Percentiles rank a stretch among this genome's conserved stretches.
phyloP scores from a whole-genome alignment of 2,888 invertebrate genomes.

The Imbricaverruca yamaguchii region DNA sequence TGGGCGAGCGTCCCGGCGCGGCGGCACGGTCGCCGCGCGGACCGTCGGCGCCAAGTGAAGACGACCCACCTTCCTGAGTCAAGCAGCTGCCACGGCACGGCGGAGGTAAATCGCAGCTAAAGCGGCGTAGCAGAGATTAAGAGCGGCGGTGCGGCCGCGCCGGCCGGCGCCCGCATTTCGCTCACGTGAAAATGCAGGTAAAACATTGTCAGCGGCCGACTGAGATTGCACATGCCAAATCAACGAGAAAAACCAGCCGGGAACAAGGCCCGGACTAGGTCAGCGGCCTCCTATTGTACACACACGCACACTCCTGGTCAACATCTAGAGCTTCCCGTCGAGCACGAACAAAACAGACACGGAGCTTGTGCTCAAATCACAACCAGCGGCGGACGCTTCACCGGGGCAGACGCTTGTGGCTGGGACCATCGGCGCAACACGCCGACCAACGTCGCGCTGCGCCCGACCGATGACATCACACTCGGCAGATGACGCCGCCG shows the following conservation, averaged over 20 bases:
- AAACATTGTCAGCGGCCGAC: background rate
- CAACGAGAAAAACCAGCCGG: background rate
- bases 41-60: background rate
- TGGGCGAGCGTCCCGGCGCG: no score
- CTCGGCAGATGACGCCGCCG: background rate
- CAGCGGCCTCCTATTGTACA: no score
- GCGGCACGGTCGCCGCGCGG: no score
- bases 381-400: background rate
- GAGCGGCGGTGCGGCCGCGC: no score
- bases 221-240: background rate
- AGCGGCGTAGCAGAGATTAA: background rate
- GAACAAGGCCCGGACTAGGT: no score
- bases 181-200: background rate
- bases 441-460: background rate
- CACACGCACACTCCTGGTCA: no score
- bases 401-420: background rate
- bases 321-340: background rate
- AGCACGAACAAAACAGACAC: background rate
- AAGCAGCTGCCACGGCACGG: background rate
- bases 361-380: constrained; percentile 12
- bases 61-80: background rate
- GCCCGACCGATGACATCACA: no score
- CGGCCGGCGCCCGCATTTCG: no score
- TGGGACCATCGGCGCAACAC: background rate
- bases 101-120: background rate